Base-by-base conservation (phyloP, 2,113 vertebrate species). In the Alouatta palliata region DNA sequence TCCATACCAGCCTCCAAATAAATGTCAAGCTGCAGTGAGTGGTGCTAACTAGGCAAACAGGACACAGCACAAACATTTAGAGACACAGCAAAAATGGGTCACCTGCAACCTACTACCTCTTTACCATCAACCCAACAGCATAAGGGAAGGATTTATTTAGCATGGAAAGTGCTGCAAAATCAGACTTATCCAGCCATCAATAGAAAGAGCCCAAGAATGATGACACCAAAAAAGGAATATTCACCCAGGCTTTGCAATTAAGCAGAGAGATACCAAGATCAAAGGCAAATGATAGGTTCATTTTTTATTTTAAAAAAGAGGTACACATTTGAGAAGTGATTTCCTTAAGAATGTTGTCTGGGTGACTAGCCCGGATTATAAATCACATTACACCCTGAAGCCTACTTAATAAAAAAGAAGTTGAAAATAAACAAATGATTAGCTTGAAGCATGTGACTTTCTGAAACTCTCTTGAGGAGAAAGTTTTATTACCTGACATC, bases 391-490 rank as follows among this genome's bases (percentile, higher is more conserved):
- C 66, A 82, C 66, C 66, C 82, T 71, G 73, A 97, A 91, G 90
- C 37, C 90, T 90, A 87, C 80, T 95, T 97, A 95, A 96, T 94
- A 93, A 94, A 91, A 91, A 58, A 92, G n/a, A 96, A 94, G 66
- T 81, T 82, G 81, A 95, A 97, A 97, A 96, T 94, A 96, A 96
- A 96, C 94, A 97, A 97, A 97, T 95, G 87, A 96, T 88, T 95
- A 90, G 73, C 96, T 93, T 83, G 81, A 86, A 68, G 77, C 83
- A 95, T 82, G 86, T 95, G 92, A 90, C 77, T 97, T 97, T 96
- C 87, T 96, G 52, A 96, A 95, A 96, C 93, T 97, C 97, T 94
- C 92, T 96, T 91, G 68, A 66, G 71, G 35, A 97, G 84, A 92
- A 96, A 91, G 61, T 94, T 97, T 95, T 96, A 96, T 94, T 96